Conservation (phyloP, 2,113 vertebrate genomes). For the Sula dactylatra region DNA sequence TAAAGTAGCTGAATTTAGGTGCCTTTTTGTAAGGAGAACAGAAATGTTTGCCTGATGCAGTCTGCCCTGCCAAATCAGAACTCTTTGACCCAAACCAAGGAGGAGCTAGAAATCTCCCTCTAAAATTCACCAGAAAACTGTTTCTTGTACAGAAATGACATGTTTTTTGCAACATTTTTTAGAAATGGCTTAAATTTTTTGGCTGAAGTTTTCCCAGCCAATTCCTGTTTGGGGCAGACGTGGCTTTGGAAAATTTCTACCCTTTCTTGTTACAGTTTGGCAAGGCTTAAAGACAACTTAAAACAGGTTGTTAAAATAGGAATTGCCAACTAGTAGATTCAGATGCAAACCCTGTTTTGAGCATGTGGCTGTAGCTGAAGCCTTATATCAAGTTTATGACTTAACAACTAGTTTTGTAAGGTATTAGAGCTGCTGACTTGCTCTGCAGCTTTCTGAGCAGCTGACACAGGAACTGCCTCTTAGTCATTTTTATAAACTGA, state of each 20-base stretch:
- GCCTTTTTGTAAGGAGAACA: neutral
- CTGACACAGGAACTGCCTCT: neutral
- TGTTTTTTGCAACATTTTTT: neutral
- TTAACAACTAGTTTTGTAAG: neutral
- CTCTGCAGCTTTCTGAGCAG: neutral
- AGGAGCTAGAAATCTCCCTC: neutral
- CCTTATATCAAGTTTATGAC: neutral
- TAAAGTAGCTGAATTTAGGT: neutral
- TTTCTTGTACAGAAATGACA: neutral
- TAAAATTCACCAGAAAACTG: neutral
- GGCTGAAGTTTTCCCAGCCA: neutral
- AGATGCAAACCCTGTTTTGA: neutral
- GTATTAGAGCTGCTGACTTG: neutral
- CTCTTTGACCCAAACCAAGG: neutral
- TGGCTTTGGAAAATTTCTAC: neutral
- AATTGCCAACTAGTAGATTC: conserved; percentile 25
- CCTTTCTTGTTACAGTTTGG: conserved; percentile 26
- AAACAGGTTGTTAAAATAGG: conserved; percentile 40
- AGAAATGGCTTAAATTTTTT: neutral
- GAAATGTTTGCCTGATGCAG: neutral
- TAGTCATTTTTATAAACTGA: neutral
- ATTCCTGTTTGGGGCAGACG: neutral
- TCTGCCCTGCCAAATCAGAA: neutral
- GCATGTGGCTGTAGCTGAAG: neutral
- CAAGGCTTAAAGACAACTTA: conserved; percentile 23